phyloP scores from a whole-genome alignment of 2,797 vertebrate genomes.

The Microhierax caerulescens region DNA sequence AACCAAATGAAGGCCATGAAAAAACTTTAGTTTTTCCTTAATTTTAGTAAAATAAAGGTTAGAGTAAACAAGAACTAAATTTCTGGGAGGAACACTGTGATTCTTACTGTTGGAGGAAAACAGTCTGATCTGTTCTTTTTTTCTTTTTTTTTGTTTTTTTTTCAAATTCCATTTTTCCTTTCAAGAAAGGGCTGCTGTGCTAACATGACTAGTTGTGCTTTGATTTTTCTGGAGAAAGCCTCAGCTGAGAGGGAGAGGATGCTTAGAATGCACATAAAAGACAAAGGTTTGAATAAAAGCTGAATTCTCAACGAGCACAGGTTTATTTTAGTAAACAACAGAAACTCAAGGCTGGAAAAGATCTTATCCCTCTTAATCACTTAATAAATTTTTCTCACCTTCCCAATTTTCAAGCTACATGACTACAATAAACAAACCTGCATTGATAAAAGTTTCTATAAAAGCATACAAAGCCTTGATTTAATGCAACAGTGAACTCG shows the following conservation, averaged over 20 bases:
- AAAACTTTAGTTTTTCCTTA: not conserved
- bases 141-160: not conserved
- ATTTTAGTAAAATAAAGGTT: not conserved
- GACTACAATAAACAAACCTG: not conserved
- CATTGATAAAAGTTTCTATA: not conserved
- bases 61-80: not conserved
- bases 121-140: not conserved
- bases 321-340: conserved; percentile 30
- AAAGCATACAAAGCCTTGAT: not conserved
- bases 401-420: not conserved
- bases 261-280: conserved; percentile 18
- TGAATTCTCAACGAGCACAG: not conserved
- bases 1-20: not conserved
- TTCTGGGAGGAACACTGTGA: rapidly evolving
- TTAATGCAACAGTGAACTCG: not conserved
- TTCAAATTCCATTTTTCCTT: not conserved
- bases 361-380: conserved; percentile 33
- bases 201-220: not conserved
- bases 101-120: not conserved
- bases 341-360: not conserved
- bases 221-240: conserved; percentile 5
- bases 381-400: not conserved
- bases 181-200: not conserved
- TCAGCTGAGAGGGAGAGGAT: not conserved
- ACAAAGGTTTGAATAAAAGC: conserved; percentile 21